These are phyloP conservation scores for Drosophila aldrichi DNA, from an alignment of 2,888 invertebrate genomes.

Conservation along the genomic window DNA sequence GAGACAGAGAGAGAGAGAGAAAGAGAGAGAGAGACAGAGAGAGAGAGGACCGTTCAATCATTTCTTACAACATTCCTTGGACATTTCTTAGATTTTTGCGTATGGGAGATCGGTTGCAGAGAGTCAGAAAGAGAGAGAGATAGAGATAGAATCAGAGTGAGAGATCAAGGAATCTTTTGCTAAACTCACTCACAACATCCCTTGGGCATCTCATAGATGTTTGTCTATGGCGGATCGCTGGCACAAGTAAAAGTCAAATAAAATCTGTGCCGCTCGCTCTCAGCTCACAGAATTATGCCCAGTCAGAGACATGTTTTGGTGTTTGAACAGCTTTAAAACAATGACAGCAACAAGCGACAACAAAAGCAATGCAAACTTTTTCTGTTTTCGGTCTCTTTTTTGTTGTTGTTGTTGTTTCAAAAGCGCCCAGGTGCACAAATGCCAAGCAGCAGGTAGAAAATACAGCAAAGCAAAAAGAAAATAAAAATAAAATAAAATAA, in stretches of 20 bases:
- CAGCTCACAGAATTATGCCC: slow-evolving; percentile 42
- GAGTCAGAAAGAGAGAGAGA: background rate
- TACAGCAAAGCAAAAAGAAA: background rate
- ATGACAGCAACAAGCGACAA: slow-evolving; percentile 26
- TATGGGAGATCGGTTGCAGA: slow-evolving; percentile 14
- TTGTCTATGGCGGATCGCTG: slow-evolving; percentile 29
- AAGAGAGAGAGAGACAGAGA: background rate
- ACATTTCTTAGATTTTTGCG: slow-evolving; percentile 15
- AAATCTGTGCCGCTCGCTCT: slow-evolving; percentile 45
- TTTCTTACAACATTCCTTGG: background rate
- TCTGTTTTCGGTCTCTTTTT: slow-evolving; percentile 1
- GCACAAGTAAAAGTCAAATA: slow-evolving; percentile 54
- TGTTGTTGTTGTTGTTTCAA: background rate
- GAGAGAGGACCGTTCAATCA: background rate
- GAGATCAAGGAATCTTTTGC: background rate
- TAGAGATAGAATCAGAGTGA: background rate
- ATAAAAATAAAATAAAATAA: slow-evolving; percentile 26
- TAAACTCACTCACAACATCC: background rate
- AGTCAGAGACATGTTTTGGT: slow-evolving; percentile 55
- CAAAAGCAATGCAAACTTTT: slow-evolving; percentile 50
- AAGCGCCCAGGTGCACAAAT: slow-evolving; percentile 69
- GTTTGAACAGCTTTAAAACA: slow-evolving; percentile 58
- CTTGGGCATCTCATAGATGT: background rate
- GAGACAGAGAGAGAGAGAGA: background rate
- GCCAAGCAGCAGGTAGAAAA: slow-evolving; percentile 27